A percentile compares a stretch with the other conserved stretches of the same genome.
Conservation (phyloP, 2,113 vertebrate genomes). For the Archocentrus centrarchus region DNA sequence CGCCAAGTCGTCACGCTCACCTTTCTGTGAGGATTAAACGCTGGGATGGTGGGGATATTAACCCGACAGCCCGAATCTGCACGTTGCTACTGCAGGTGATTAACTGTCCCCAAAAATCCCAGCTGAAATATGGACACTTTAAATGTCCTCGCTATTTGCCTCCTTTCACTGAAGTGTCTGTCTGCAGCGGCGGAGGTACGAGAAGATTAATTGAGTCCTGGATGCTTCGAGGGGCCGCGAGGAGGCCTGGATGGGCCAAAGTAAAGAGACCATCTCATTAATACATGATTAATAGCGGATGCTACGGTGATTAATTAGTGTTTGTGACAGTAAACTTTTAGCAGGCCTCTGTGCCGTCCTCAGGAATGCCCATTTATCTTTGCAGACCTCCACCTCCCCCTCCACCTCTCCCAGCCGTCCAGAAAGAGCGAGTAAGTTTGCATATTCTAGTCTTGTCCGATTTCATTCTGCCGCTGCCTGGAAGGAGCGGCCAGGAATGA, state of each 20-base stretch:
- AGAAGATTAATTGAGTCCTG: conserved; percentile 86
- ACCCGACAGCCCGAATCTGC: neutral
- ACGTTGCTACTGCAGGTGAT: conserved; percentile 69
- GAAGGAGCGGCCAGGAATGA: conserved; percentile 81
- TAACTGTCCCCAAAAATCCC: conserved; percentile 81
- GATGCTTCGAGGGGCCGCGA: conserved; percentile 79
- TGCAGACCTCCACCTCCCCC: conserved; percentile 24
- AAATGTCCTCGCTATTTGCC: conserved; percentile 82
- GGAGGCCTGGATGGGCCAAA: conserved; percentile 76
- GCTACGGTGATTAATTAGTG: conserved; percentile 89
- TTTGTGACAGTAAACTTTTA: conserved; percentile 86
- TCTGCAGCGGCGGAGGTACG: conserved; percentile 65
- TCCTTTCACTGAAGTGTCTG: conserved; percentile 76
- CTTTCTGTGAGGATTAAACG: neutral
- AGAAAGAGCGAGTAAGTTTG: conserved; percentile 78
- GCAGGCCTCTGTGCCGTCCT: conserved; percentile 72
- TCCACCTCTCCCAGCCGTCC: conserved; percentile 37
- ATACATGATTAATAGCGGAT: conserved; percentile 88
- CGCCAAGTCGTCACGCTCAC: neutral
- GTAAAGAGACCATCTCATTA: conserved; percentile 88
- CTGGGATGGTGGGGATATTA: neutral
- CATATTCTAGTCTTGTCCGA: conserved; percentile 90
- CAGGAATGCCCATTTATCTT: conserved; percentile 78
- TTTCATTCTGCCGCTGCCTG: conserved; percentile 86
- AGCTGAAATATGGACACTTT: conserved; percentile 81